Evolutionary conservation across 2,888 invertebrate genomes (phyloP), one percentile per base, ranked within the genome.

Genomic region (Parascotia fuliginaria): DNA sequence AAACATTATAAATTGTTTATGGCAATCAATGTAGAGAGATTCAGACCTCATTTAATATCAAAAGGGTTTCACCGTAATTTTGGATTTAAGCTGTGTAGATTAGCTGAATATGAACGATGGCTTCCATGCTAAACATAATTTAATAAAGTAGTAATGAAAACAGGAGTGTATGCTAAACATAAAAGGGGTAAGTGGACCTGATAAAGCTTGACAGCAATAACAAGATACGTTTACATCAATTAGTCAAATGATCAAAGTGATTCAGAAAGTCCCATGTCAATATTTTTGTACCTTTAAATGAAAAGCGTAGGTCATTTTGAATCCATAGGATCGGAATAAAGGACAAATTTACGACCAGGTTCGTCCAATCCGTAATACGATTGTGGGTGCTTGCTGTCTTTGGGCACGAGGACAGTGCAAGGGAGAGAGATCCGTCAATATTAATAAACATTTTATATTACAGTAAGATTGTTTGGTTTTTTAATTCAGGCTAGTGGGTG

Each of bases 271-370:
- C 15, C 15, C 16, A n/a, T 14, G 33, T 9, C 33, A 33, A 16
- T 33, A 33, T 33, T 33, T 33, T 33, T 15, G 33, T n/a, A n/a
- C 16, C 7, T 33, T 33, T 33, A 33, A 33, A 33, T 33, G 33
- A 33, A 16, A 16, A 16, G 33, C 3, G 31, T 13, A 13, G 7
- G 33, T 9, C 16, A 15, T 33, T 15, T 33, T 33, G 9, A 16
- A 2, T 9, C 7, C 13, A 13, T 31, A 13, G 13, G 13, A 31
- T 4, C 13, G 13, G 31, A 13, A 14, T 13, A 31, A 31, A 9
- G 31, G 13, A 6, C 5, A 5, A 13, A 31, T 31, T 31, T 31
- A 31, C 9, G 13, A 6, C 13, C 31, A 13, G 13, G 31, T 7
- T 13, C 31, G 13, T 1, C 11, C 29, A 11, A 0, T 27, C n/a